Evolutionary conservation across 2,113 vertebrate species (phyloP), one percentile per base, ranked within the genome.

Genomic region (Saguinus midas): DNA sequence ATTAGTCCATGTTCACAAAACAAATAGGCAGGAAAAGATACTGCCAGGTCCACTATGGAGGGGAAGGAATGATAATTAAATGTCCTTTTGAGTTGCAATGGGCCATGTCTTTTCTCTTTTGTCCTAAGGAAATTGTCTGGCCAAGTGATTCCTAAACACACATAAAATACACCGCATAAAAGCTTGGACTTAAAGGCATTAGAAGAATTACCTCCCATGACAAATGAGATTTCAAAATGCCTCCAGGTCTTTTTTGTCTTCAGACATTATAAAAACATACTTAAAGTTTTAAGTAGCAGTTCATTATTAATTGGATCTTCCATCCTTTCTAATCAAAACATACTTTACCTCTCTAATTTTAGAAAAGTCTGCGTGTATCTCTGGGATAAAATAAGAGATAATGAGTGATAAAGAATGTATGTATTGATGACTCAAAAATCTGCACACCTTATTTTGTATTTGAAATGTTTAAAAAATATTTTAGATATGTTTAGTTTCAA

Each of bases 291-390:
- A 97, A 96, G 86, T 57, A 94, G 35, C 27, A 57, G 87, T 68
- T 98, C 92, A 95, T 98, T 97, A 94, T 76, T 96, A 98, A 97
- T 95, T 13, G 95, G 89, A 90, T 5, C 82, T 97, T 50, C 76
- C 64, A 66, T 83, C n/a, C 21, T 97, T 23, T 78, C 1, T 79
- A 27, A 18, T 55, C 72, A 95, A 92, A 97, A 94, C 43, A 55
- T 68, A 86, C 43, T 76, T 95, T 84, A 58, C 70, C 94, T 20
- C 52, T 85, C 10, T n/a, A 58, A 80, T 96, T 97, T 95, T 96
- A 87, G 50, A 55, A 97, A 95, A 43, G 90, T 52, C 64, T 52
- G 43, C 96, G 12, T 14, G 35, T 96, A 98, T 94, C 6, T 80
- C 27, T 95, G 14, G 0, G 64, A 95, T 96, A 87, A 98, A 98